These are phyloP conservation scores for Aricia artaxerxes DNA, from an alignment of 2,888 invertebrate genomes.

Conservation along the genomic window DNA sequence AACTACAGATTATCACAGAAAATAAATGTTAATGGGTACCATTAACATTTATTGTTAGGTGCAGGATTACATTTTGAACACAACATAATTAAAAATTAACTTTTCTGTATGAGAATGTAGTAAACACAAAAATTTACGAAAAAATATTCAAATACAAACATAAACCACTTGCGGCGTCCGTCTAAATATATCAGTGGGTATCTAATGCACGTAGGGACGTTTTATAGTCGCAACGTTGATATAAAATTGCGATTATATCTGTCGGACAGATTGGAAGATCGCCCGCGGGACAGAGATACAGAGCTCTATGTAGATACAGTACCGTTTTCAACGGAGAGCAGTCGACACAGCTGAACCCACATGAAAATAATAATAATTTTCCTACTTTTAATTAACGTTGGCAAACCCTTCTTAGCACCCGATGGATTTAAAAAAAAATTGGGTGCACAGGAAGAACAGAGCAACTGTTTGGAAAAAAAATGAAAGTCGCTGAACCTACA, in stretches of 20 bases:
- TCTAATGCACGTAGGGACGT: background rate
- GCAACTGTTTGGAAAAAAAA: too few relatives aligned
- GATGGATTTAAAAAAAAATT: too few relatives aligned
- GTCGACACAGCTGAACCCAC: too few relatives aligned
- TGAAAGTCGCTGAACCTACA: too few relatives aligned
- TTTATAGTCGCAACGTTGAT: slow-evolving; percentile 13
- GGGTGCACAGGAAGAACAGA: too few relatives aligned
- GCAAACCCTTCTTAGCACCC: too few relatives aligned
- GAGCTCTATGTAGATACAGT: background rate
- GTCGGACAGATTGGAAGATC: slow-evolving; percentile 16
- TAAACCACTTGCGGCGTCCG: background rate
- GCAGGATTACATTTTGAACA: background rate
- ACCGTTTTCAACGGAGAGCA: too few relatives aligned
- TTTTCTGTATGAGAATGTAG: background rate
- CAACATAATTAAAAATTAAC: background rate
- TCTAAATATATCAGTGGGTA: background rate
- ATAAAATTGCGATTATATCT: slow-evolving; percentile 25
- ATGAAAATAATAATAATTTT: too few relatives aligned
- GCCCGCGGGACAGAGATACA: background rate
- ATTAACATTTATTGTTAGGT: too few relatives aligned
- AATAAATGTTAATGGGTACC: too few relatives aligned
- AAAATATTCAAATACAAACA: background rate
- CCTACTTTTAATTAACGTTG: too few relatives aligned
- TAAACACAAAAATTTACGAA: too few relatives aligned
- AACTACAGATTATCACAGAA: background rate